phyloP scores from a whole-genome alignment of 2,888 invertebrate species.

The Melanotus villosus region DNA sequence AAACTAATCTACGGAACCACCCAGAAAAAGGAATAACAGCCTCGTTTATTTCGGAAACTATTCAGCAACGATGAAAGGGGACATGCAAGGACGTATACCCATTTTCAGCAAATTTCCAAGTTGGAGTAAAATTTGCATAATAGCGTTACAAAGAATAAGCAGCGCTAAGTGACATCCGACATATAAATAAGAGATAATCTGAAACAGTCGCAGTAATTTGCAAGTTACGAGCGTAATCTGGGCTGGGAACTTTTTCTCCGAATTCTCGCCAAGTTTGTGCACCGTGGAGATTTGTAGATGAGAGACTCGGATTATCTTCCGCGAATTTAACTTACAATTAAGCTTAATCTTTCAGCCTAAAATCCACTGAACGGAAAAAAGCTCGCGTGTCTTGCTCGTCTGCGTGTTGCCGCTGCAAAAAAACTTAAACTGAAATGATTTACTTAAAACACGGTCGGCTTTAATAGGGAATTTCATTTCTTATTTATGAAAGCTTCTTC shows the following conservation, averaged over 20 bases:
- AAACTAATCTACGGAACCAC: background rate
- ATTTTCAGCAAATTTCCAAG: background rate
- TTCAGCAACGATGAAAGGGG: too few species aligned
- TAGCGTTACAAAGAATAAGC: constrained; percentile 37
- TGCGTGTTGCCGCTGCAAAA: background rate
- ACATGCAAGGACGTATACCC: background rate
- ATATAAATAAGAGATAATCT: constrained; percentile 51
- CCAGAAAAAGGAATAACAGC: background rate
- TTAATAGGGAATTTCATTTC: too few species aligned
- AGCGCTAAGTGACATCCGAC: constrained; percentile 40
- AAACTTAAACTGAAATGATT: background rate
- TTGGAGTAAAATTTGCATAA: constrained; percentile 31
- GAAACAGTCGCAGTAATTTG: constrained; percentile 50
- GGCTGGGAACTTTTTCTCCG: constrained; percentile 48
- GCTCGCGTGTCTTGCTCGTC: background rate
- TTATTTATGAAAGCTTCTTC: too few species aligned
- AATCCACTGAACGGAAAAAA: background rate
- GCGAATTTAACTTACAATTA: constrained; percentile 62
- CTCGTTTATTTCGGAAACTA: too few species aligned
- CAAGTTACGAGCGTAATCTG: constrained; percentile 55
- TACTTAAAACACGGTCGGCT: background rate
- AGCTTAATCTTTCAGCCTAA: constrained; percentile 57
- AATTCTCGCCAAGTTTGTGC: constrained; percentile 44
- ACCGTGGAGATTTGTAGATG: constrained; percentile 56
- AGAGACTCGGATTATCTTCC: constrained; percentile 58